Percentiles rank a stretch among this genome's conserved stretches.
Conservation (phyloP, 2,113 vertebrate species). For the Pheucticus melanocephalus region DNA sequence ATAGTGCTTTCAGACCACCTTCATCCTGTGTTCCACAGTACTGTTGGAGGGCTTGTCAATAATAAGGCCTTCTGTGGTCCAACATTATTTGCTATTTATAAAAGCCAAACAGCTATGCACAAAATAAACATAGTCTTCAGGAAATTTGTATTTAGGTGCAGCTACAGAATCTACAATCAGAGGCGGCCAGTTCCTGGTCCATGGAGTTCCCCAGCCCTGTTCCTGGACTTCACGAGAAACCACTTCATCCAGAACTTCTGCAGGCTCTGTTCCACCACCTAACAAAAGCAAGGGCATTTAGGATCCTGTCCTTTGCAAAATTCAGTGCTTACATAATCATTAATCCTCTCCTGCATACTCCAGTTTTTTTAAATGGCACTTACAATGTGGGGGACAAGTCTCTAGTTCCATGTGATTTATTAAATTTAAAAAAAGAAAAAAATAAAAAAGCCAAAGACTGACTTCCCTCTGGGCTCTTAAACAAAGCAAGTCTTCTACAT, state of each 20-base stretch:
- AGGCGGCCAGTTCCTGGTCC: neutral
- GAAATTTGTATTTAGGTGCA: neutral
- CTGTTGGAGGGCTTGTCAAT: neutral
- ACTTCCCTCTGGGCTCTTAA: slow-evolving; percentile 11
- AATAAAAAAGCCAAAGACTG: neutral
- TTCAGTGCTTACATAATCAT: neutral
- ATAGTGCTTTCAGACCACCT: neutral
- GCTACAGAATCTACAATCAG: neutral
- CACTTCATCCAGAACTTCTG: neutral
- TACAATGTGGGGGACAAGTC: neutral
- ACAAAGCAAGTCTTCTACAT: slow-evolving; percentile 34
- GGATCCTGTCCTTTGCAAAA: neutral
- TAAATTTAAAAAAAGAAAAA: neutral
- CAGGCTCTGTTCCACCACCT: neutral
- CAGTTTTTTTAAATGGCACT: neutral
- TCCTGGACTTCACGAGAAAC: neutral
- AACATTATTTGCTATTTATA: neutral
- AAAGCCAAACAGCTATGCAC: neutral
- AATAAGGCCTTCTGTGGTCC: neutral
- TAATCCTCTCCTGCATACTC: neutral
- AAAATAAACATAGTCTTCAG: neutral
- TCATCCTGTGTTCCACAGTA: neutral
- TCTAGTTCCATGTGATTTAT: slow-evolving; percentile 17
- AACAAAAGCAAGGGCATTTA: neutral
- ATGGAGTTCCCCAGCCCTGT: neutral